Evolutionary conservation across 2,888 invertebrate species (phyloP).

Genomic region (Theodoxus fluviatilis): DNA sequence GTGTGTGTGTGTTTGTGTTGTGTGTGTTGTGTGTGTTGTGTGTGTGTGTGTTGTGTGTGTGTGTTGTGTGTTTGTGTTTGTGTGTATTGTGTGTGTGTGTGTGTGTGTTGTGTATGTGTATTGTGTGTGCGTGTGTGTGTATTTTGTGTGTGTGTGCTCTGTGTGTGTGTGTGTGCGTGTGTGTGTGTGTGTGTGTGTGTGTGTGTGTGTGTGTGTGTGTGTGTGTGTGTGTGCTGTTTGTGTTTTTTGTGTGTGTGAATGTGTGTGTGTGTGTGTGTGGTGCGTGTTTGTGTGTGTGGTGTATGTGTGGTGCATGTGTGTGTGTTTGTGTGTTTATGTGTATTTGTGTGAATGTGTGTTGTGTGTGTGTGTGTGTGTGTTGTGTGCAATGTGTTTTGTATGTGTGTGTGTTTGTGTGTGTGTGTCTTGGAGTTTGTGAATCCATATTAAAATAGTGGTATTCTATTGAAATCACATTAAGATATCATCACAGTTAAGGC

Average conservation of each 20-base stretch:
- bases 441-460: no score
- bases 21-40: neutral
- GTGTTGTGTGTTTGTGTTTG: neutral
- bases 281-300: neutral
- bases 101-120: slow-evolving; percentile 1
- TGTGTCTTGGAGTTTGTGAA: no score
- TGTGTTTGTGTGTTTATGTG: neutral
- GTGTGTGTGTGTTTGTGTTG: neutral
- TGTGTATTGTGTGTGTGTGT: neutral
- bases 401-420: no score
- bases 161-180: neutral
- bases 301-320: neutral
- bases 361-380: slow-evolving; percentile 18
- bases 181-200: neutral
- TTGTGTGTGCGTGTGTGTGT: slow-evolving; percentile 5
- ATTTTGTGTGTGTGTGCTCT: neutral
- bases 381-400: no score
- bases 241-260: slow-evolving; percentile 5
- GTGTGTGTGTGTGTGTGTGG: slow-evolving; percentile 4
- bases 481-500: no score
- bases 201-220: slow-evolving; percentile 17
- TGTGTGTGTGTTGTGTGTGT: neutral
- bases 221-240: slow-evolving; percentile 17
- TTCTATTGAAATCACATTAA: no score
- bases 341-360: slow-evolving; percentile 11